A percentile compares a stretch with the other conserved stretches of the same genome.
phyloP scores from a whole-genome alignment of 2,888 invertebrate genomes.

The Sericinus montela region DNA sequence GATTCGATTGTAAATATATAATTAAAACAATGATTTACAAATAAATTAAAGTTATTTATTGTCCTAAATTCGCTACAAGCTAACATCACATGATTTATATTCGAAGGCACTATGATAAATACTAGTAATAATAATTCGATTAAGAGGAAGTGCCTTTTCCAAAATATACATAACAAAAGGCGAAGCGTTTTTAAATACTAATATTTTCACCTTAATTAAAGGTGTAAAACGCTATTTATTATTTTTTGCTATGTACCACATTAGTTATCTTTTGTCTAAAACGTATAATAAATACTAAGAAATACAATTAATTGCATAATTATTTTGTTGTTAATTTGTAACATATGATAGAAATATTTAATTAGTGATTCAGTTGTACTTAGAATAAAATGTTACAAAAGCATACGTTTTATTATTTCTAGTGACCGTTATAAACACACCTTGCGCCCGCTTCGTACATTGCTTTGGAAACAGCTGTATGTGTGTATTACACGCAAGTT shows the following conservation, averaged over 20 bases:
- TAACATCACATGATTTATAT: constrained; percentile 61
- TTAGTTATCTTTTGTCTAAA: constrained; percentile 4
- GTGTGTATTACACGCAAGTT: constrained; percentile 33
- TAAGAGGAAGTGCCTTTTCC: constrained; percentile 45
- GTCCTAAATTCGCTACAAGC: constrained; percentile 35
- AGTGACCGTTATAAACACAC: constrained; percentile 68
- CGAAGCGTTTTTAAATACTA: background rate
- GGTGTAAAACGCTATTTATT: constrained; percentile 6
- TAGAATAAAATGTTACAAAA: constrained; percentile 27
- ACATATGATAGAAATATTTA: constrained; percentile 3
- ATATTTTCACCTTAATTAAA: constrained; percentile 7
- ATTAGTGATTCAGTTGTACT: background rate
- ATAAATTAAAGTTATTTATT: constrained; percentile 36
- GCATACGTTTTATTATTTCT: constrained; percentile 36
- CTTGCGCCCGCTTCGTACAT: constrained; percentile 62
- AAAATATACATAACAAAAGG: constrained; percentile 24
- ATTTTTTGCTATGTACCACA: constrained; percentile 9
- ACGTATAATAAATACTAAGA: constrained; percentile 2
- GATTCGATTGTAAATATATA: background rate
- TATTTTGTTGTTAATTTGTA: background rate
- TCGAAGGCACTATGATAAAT: constrained; percentile 56
- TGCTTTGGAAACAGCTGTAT: constrained; percentile 76
- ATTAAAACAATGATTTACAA: constrained; percentile 12
- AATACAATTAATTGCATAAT: constrained; percentile 10
- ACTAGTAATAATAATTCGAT: constrained; percentile 40